Base-by-base conservation (phyloP, 1,140 invertebrate species). In the Watersipora subatra region DNA sequence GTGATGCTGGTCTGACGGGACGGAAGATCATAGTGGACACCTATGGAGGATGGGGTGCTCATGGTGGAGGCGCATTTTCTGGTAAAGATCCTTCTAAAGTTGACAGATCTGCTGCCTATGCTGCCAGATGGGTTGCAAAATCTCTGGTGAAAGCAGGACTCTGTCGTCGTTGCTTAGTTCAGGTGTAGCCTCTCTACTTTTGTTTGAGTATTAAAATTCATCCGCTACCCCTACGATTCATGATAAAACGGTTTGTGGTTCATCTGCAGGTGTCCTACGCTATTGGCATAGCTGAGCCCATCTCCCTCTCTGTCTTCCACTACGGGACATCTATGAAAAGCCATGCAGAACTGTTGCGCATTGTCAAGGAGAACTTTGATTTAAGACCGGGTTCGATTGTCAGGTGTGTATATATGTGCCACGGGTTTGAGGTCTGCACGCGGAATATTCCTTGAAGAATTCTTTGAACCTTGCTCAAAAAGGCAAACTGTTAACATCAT, bases 11-110 rank as follows among this genome's bases (percentile, higher is more conserved):
- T 70, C 84, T 97, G 63, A 97, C 93, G 34, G 94, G 94, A 12
- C 85, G 94, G 56, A 97, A 97, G 83, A 97, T 97, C 69, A 97
- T 97, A 73, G 93, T 97, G 24, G 94, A 97, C 78, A 97, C 94
- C n/a, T 97, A 97, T 75, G 94, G 94, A 62, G 94, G 94, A 1
- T 97, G 93, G 93, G 93, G 93, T 62, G 93, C 93, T 57, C 93
- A 97, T 78, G 94, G 94, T 64, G 94, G 94, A 72, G 94, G 94
- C 67, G 93, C 94, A 20, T 97, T 97, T 82, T 86, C 85, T 58
- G 94, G 94, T 69, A 97, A 97, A 84, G 94, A 97, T 82, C 93
- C 92, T 78, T 94, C 92, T 30, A 97, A 97, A 80, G 93, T 97
- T 29, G 94, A 97, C 80, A 84, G 94, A 75, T 95, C 91, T 19